Base-by-base conservation (phyloP, 2,113 vertebrate genomes). In the Cinclus mexicanus region DNA sequence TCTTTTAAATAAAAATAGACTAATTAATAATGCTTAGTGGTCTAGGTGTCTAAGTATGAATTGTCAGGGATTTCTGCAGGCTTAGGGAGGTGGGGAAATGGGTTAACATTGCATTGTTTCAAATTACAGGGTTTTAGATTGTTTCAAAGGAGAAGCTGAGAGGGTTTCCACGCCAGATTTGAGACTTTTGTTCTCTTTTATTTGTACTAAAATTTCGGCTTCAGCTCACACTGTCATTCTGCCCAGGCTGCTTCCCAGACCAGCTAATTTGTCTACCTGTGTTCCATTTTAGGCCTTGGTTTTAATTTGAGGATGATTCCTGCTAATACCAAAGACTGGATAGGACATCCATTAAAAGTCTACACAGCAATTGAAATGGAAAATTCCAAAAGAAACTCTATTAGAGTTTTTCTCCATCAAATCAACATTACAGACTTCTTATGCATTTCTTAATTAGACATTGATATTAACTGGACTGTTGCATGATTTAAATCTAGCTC, bases 401-500 rank as follows among this genome's bases (percentile, higher is more conserved):
- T 96, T 93, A 95, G 91, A 90, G 89, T 85, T 96, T 96, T 97
- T 95, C 95, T 95, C 88, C 87, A 96, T 97, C 92, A 96, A 97
- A 97, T 96, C 96, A 97, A 87, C 94, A 95, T 96, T 97, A 96
- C 84, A 95, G 87, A 97, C 97, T 96, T 97, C 96, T 97, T 97
- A 97, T 97, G 95, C 96, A 96, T 97, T 97, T 97, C 96, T 97
- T 97, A 95, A 96, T 97, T 97, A 97, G 68, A 90, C 80, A 77
- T 94, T 93, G 94, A 96, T 96, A 94, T 97, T 97, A 97, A 97
- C 96, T 95, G 94, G 93, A 95, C 67, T 65, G 87, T 96, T 95
- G 55, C 64, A 78, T 95, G 92, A 97, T 95, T 98, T 97, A 96
- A 97, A 97, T 96, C 90, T 96, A 93, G 74, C 95, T 96, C 96